Evolutionary conservation across 2,888 invertebrate species (phyloP).

Genomic region (Megalurothrips usitatus): DNA sequence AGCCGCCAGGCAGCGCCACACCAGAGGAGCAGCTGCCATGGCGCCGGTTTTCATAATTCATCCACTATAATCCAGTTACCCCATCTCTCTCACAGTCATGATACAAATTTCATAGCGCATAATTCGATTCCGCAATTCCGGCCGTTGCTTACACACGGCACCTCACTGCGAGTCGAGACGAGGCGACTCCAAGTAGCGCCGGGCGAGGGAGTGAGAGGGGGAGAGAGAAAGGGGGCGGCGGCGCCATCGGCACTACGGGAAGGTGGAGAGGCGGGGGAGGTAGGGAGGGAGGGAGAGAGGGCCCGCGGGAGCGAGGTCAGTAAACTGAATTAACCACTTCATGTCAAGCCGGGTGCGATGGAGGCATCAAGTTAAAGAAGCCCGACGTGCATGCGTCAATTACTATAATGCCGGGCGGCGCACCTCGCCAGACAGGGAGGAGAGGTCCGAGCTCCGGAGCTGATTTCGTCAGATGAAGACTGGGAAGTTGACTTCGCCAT

Average conservation of each 20-base stretch:
- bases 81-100: constrained; percentile 26
- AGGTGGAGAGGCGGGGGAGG: not conserved
- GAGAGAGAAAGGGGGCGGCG: not conserved
- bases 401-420: not conserved
- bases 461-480: too few species aligned
- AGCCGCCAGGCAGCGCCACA: not conserved
- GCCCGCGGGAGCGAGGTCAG: not conserved
- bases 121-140: constrained; percentile 24
- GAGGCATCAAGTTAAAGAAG: constrained; percentile 1
- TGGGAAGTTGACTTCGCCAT: too few species aligned
- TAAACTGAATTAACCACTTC: constrained; percentile 5
- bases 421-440: too few species aligned
- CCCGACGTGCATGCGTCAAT: not conserved
- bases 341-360: not conserved
- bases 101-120: constrained; percentile 26
- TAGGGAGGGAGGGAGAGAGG: not conserved
- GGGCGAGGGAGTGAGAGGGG: not conserved
- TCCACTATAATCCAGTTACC: constrained; percentile 20
- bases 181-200: not conserved
- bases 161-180: not conserved
- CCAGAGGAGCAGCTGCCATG: not conserved
- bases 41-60: constrained; percentile 20
- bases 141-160: constrained; percentile 25
- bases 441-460: too few species aligned
- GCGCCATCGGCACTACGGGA: not conserved